Evolutionary conservation across 2,797 vertebrate genomes (phyloP), one percentile per base, ranked within the genome.

Genomic region (Siniperca undulata): DNA sequence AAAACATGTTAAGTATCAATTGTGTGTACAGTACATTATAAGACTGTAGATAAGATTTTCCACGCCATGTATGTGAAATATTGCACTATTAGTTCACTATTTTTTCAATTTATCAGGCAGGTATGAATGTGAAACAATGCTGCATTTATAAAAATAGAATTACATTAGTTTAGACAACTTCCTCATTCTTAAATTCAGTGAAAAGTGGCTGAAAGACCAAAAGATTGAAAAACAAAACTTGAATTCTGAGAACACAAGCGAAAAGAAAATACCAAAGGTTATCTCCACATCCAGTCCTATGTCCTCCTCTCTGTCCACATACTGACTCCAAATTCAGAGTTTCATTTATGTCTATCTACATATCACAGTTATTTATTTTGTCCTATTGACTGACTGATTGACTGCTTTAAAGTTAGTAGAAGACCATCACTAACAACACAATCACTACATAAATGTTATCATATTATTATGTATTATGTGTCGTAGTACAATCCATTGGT

Each of bases 151-250:
- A 36, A 50, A 50, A 42, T n/a, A 19, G 10, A 60, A 53, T 42
- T 7, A 48, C 17, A 71, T 7, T 7, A 1, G 1, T 67, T 67
- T 10, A 16, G 13, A 62, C 2, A 36, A 42, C 10, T 70, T 60
- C 27, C 34, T 78, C 20, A 66, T n/a, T 59, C 9, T 58, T 40
- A 19, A 46, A 59, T 48, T 42, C 7, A 55, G 20, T 64, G 24
- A 73, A 67, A 44, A 74, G 11, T 12, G 19, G 7, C 24, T 68
- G 17, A 59, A 44, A 62, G 24, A 59, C 20, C 30, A 62, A 79
- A 24, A 58, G 5, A 22, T 36, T 24, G 16, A 71, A 52, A 50
- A 11, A 68, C 19, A 11, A 70, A 36, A 6, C 4, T 48, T 46
- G 5, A 65, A 55, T 65, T 61, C 30, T 16, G 20, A 53, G 24